Percentiles rank a stretch among this genome's conserved stretches.
Conservation (phyloP, 1,140 invertebrate species). For the Drosophila seguyi region DNA sequence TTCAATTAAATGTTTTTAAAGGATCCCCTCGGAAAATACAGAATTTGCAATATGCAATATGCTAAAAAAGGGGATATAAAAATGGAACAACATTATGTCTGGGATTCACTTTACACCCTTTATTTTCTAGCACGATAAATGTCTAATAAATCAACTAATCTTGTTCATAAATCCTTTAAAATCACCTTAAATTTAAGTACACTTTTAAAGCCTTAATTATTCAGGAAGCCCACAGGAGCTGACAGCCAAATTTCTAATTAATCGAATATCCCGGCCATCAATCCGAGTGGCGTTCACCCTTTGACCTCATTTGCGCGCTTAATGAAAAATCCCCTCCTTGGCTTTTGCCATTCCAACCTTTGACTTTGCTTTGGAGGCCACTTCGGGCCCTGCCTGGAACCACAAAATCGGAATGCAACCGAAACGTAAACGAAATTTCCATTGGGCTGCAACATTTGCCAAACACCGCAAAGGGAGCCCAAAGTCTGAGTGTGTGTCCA, state of each 20-base stretch:
- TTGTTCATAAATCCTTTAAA: neutral
- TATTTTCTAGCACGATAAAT: neutral
- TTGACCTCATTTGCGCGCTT: constrained; percentile 52
- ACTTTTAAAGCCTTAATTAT: constrained; percentile 24
- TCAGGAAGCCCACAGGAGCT: constrained; percentile 9
- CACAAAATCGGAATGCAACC: constrained; percentile 54
- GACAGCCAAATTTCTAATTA: constrained; percentile 66
- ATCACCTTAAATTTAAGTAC: neutral
- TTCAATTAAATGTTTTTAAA: constrained; percentile 59
- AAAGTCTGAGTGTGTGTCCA: constrained; percentile 18
- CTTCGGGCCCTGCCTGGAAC: neutral
- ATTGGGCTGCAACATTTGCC: constrained; percentile 48
- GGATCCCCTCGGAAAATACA: constrained; percentile 1
- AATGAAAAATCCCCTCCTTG: constrained; percentile 51
- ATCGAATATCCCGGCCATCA: constrained; percentile 51
- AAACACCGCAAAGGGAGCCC: constrained; percentile 52
- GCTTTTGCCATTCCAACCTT: constrained; percentile 41
- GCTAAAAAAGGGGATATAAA: neutral
- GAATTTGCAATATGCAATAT: constrained; percentile 15
- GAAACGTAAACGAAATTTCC: constrained; percentile 56
- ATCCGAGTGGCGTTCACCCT: constrained; percentile 30
- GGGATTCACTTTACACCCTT: neutral
- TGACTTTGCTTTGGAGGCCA: constrained; percentile 51
- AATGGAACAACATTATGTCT: neutral
- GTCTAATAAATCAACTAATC: neutral